Conservation (phyloP, 2,797 vertebrate species). For the Scomberomorus guttatus region DNA sequence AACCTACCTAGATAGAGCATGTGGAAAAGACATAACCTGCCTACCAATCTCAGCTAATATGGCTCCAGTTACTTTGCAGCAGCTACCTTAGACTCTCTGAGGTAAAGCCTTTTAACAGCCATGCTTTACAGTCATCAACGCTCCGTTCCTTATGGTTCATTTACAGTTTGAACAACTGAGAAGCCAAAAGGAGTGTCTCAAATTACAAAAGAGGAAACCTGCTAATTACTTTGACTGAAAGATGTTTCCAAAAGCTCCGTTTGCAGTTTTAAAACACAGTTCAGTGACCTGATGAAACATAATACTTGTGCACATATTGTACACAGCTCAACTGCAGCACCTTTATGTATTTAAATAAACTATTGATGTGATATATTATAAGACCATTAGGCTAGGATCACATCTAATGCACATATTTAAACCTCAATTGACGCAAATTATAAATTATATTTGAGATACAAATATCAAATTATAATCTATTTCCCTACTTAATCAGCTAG, state of each 20-base stretch:
- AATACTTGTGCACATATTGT: slow-evolving; percentile 13
- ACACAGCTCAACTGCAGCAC: neutral
- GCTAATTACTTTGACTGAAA: slow-evolving; percentile 58
- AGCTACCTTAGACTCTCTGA: slow-evolving; percentile 29
- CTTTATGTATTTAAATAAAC: slow-evolving; percentile 26
- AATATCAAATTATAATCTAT: slow-evolving; percentile 2
- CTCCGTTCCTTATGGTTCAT: slow-evolving; percentile 43
- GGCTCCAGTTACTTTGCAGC: slow-evolving; percentile 44
- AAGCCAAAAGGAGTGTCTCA: slow-evolving; percentile 40
- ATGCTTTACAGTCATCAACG: slow-evolving; percentile 34
- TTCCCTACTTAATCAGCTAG: slow-evolving; percentile 1
- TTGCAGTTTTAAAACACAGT: slow-evolving; percentile 19
- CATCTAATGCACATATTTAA: neutral
- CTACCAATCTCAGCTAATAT: slow-evolving; percentile 22
- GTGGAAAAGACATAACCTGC: slow-evolving; percentile 37
- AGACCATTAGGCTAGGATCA: neutral
- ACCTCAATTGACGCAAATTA: slow-evolving; percentile 33
- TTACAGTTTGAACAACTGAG: slow-evolving; percentile 52
- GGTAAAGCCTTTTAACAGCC: slow-evolving; percentile 38
- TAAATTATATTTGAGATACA: slow-evolving; percentile 13
- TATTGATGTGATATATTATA: neutral
- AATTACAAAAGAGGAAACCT: slow-evolving; percentile 55
- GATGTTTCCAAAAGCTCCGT: slow-evolving; percentile 49
- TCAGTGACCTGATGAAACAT: slow-evolving; percentile 44
- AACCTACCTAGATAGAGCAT: slow-evolving; percentile 23